phyloP scores from a whole-genome alignment of 2,797 vertebrate genomes.

The Cirrhinus molitorella region DNA sequence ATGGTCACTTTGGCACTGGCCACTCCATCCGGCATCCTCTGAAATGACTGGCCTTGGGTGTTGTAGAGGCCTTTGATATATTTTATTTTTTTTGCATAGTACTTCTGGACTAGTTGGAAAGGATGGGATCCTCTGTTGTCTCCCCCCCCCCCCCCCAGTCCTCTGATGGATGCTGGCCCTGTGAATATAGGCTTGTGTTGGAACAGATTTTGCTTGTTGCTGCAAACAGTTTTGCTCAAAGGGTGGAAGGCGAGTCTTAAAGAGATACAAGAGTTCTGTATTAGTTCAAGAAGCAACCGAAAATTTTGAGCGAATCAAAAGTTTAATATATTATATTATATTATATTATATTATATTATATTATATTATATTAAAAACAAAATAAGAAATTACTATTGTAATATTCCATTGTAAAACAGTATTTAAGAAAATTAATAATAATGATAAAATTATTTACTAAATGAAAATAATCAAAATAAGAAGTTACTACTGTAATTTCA shows the following conservation, averaged over 20 bases:
- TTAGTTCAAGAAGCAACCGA: neutral
- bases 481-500: too few relatives aligned
- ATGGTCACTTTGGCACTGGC: slow-evolving; percentile 69
- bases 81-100: neutral
- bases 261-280: slow-evolving; percentile 28
- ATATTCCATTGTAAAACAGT: too few relatives aligned
- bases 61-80: slow-evolving; percentile 68
- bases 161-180: slow-evolving; percentile 54
- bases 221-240: slow-evolving; percentile 56
- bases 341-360: too few relatives aligned
- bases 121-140: slow-evolving; percentile 55
- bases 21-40: slow-evolving; percentile 61
- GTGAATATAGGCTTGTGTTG: slow-evolving; percentile 46
- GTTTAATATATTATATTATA: too few relatives aligned
- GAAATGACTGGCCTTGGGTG: slow-evolving; percentile 34
- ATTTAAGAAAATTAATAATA: too few relatives aligned
- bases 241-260: slow-evolving; percentile 44
- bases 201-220: slow-evolving; percentile 53
- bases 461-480: too few relatives aligned
- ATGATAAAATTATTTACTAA: too few relatives aligned
- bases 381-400: too few relatives aligned
- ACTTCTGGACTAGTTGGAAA: slow-evolving; percentile 12
- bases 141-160: slow-evolving; percentile 67
- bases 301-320: neutral
- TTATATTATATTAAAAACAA: too few relatives aligned